Evolutionary conservation across 2,797 vertebrate genomes (phyloP), one percentile per base, ranked within the genome.

Genomic region (Oryzias sinensis): DNA sequence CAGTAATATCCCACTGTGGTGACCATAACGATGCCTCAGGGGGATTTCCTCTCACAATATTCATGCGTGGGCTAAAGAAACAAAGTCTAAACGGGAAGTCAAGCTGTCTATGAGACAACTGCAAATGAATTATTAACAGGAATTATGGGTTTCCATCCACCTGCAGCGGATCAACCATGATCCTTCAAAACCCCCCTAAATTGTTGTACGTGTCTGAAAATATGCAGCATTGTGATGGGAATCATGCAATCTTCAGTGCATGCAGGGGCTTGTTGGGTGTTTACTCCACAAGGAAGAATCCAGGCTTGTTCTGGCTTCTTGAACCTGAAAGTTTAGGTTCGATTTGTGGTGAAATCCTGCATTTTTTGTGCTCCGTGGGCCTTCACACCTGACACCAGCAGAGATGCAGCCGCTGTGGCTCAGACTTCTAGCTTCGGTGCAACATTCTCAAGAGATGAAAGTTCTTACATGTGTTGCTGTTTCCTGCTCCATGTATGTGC

Each of bases 81-180:
- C 40, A 7, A 14, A n/a, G 46, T 47, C 42, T 61, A 56, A 52
- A 58, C 14, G 40, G 40, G 29, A 52, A 52, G 37, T 46, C 0
- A 60, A 63, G 52, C 67, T 56, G 44, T n/a, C 43, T 53, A 42
- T 56, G 69, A 37, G 13, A 43, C 33, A 44, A 24, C 25, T 16
- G 41, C 61, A 18, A 22, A 14, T 46, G 22, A 15, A 54, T 42
- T 50, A 24, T 24, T 37, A 13, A 14, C 18, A 55, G 33, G 1
- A 50, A 56, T 59, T 55, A 43, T 51, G 20, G 40, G 72, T 72
- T 66, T 48, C 27, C 59, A 67, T 48, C 27, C 59, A 67, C 51
- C 3, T 17, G 37, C 42, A 70, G 17, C 37, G 3, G 20, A 48
- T n/a, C 1, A 65, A 50, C 14, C 2, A 49, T 49, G 14, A 65